Percentiles rank a stretch among this genome's conserved stretches.
Conservation (phyloP, 2,797 vertebrate species). For the Heterohyrax brucei region DNA sequence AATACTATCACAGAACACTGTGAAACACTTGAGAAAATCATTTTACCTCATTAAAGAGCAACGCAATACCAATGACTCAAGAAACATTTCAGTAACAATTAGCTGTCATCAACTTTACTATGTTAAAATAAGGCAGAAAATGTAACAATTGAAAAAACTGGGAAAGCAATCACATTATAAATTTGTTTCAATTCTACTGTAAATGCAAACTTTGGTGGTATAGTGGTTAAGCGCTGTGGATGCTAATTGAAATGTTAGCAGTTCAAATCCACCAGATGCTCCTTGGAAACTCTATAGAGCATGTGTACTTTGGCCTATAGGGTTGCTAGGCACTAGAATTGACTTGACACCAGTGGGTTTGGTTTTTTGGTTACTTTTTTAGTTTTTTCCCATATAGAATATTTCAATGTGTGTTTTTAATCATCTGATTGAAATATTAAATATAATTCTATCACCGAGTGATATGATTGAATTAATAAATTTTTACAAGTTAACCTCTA, state of each 20-base stretch:
- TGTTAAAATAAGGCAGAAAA: slow-evolving; percentile 41
- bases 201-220: not conserved
- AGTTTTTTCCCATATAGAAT: not conserved
- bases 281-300: no score
- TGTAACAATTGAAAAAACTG: not conserved
- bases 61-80: not conserved
- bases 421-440: slow-evolving; percentile 1
- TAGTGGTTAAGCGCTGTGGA: no score
- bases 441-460: not conserved
- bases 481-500: not conserved
- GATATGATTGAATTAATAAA: not conserved
- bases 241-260: no score
- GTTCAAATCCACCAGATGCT: no score
- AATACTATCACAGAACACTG: not conserved
- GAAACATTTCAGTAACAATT: not conserved
- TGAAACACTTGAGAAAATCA: slow-evolving; percentile 39
- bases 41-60: slow-evolving; percentile 12
- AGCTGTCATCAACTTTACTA: not conserved
- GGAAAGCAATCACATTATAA: not conserved
- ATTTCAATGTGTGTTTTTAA: not conserved
- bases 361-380: no score
- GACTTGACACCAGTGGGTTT: no score
- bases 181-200: slow-evolving; percentile 15
- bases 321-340: no score
- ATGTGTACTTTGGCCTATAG: no score